phyloP scores from a whole-genome alignment of 2,113 vertebrate species.

The Edolisoma coerulescens region DNA sequence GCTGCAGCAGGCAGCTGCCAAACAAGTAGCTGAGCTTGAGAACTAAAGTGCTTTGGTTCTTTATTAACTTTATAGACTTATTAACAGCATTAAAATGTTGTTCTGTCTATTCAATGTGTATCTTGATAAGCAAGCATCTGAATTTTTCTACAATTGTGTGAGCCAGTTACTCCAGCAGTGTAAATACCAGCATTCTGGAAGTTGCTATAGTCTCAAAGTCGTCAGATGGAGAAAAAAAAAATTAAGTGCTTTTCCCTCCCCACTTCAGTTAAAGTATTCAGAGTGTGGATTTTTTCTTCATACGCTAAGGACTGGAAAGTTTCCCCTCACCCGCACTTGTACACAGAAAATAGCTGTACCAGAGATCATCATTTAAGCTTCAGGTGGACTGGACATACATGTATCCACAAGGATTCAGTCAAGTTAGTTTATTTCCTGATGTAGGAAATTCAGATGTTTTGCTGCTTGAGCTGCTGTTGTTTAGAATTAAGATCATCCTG shows the following conservation, averaged over 20 bases:
- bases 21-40: background rate
- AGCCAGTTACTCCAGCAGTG: background rate
- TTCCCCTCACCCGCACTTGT: accelerated
- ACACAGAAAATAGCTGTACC: background rate
- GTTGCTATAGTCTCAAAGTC: background rate
- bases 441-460: background rate
- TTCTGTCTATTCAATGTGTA: background rate
- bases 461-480: background rate
- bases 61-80: background rate
- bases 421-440: background rate
- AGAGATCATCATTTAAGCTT: background rate
- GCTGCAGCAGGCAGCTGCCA: background rate
- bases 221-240: background rate
- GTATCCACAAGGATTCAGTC: background rate
- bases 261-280: background rate
- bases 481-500: background rate
- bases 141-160: background rate
- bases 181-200: background rate
- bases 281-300: background rate
- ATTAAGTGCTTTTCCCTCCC: accelerated
- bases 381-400: background rate
- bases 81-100: background rate
- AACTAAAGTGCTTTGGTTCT: background rate
- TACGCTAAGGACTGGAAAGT: background rate
- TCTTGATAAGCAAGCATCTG: background rate